phyloP scores from a whole-genome alignment of 2,113 vertebrate genomes.

The Aptenodytes patagonicus region DNA sequence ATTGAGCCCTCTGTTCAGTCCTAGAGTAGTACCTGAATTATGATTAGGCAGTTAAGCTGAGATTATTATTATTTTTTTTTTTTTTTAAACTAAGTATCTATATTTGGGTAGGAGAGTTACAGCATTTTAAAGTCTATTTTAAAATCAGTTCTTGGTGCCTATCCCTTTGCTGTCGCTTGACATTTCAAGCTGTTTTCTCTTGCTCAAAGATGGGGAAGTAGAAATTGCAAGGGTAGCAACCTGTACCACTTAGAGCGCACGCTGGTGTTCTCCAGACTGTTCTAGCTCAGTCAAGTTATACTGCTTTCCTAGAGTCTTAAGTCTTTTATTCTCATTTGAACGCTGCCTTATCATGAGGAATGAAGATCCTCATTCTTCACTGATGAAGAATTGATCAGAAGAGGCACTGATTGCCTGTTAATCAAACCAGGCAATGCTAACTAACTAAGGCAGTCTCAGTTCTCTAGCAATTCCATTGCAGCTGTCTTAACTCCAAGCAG shows the following conservation, averaged over 20 bases:
- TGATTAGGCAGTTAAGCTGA: not conserved
- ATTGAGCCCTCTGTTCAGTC: not conserved
- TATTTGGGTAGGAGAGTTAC: not conserved
- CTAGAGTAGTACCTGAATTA: not conserved
- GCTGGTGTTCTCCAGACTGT: not conserved
- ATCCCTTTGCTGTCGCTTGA: not conserved
- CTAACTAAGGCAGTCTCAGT: not conserved
- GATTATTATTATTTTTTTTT: not conserved
- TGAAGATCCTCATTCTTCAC: not conserved
- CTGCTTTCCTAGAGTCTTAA: not conserved
- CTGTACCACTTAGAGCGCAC: accelerated
- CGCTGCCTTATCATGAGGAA: not conserved
- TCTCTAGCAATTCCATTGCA: not conserved
- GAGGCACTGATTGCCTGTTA: not conserved
- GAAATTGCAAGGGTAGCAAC: not conserved
- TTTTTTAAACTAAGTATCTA: not conserved
- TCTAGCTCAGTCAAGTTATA: not conserved
- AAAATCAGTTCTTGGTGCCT: not conserved
- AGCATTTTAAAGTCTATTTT: not conserved
- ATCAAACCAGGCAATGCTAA: not conserved
- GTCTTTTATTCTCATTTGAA: not conserved
- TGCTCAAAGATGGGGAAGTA: not conserved
- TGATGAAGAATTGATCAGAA: too few relatives aligned
- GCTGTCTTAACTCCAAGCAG: not conserved
- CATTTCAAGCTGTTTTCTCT: not conserved